Evolutionary conservation across 2,113 vertebrate species (phyloP), one percentile per base, ranked within the genome.

Genomic region (Hippopotamus amphibius): DNA sequence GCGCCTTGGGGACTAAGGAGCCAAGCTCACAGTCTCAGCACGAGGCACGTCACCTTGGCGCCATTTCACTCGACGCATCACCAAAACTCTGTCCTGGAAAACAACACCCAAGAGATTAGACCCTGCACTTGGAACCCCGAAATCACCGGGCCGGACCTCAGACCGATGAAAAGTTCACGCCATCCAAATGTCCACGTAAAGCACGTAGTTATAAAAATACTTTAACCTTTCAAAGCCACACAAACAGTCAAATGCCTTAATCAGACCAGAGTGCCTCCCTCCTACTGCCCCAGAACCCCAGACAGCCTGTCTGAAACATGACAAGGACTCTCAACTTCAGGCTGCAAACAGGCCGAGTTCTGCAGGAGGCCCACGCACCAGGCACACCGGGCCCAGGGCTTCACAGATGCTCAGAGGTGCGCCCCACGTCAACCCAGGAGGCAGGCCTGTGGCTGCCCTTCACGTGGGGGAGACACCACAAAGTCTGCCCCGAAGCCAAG

Each of bases 351-450:
- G 65, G 10, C 5, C 1, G 13, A 24, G 28, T 6, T 17, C 6
- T 22, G 82, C 33, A 41, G n/a, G 61, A 50, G 63, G 63, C 28
- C 63, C 63, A 65, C 4, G 63, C 12, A 28, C 12, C 26, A 6
- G 15, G 63, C 13, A 30, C 12, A 28, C 26, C 26, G 12, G 0
- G 59, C 63, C 14, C 10, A 33, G 4, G 33, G 33, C 15, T 10
- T 53, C 48, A 12, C n/a, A 0, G 4, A 6, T 0, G 3, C 11
- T 21, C 50, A 19, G n/a, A 7, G 1, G 1, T 2, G 6, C 10
- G 10, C n/a, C 24, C 19, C 30, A 15, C 6, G 0, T 59, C 46
- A 24, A 2, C 1, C 22, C 2, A 2, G 43, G 21, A 57, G 1
- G 53, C 14, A 61, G 41, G 15, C 55, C 22, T 7, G 15, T 8